Percentiles rank a stretch among this genome's conserved stretches.
Evolutionary conservation across 2,797 vertebrate genomes (phyloP).

Genomic region (Kryptolebias ocellatus): DNA sequence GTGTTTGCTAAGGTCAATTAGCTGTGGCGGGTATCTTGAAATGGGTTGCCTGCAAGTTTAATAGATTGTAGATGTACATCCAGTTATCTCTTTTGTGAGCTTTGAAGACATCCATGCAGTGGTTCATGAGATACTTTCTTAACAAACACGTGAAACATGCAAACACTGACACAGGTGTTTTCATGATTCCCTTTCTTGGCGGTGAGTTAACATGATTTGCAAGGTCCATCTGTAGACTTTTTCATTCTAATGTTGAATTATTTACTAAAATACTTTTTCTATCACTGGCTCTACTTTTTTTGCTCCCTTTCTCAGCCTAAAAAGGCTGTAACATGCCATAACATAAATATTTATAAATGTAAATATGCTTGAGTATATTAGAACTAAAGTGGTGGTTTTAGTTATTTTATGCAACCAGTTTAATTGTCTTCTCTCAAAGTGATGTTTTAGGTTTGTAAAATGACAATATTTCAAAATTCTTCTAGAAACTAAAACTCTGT

Average conservation of each 20-base stretch:
- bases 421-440: neutral
- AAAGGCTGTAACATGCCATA: neutral
- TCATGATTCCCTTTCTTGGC: too few relatives aligned
- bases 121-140: too few relatives aligned
- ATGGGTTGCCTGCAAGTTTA: too few relatives aligned
- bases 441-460: neutral
- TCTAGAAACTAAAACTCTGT: neutral
- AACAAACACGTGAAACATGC: too few relatives aligned
- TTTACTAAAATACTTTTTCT: too few relatives aligned
- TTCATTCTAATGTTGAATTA: neutral
- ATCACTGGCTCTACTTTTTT: neutral
- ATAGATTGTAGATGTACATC: too few relatives aligned
- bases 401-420: neutral
- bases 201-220: too few relatives aligned
- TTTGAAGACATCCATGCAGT: too few relatives aligned
- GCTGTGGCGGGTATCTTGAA: neutral
- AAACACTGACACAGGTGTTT: too few relatives aligned
- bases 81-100: too few relatives aligned
- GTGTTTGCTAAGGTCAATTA: neutral
- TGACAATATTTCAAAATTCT: constrained; percentile 1
- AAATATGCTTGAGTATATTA: neutral
- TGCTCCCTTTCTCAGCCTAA: neutral
- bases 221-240: neutral
- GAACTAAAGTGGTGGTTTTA: neutral
- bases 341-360: neutral